A percentile compares a stretch with the other conserved stretches of the same genome.
These are phyloP conservation scores for Tromatobia lineatoria DNA, from an alignment of 2,888 invertebrate genomes.

Conservation along the genomic window DNA sequence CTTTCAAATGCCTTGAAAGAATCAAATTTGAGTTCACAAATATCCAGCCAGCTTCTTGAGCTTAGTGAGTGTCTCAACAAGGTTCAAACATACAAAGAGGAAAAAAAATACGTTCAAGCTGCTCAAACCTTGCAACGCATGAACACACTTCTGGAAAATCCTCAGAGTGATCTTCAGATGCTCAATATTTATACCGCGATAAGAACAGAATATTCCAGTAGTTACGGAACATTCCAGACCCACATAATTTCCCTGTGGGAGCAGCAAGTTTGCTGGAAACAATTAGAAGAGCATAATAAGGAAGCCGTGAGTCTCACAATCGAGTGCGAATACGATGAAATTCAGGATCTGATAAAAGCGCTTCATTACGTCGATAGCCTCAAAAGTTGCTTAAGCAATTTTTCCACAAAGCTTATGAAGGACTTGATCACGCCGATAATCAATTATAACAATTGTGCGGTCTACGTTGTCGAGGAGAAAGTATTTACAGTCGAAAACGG, in stretches of 20 bases:
- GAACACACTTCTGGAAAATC: constrained; percentile 83
- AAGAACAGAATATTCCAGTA: constrained; percentile 85
- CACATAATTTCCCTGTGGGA: constrained; percentile 86
- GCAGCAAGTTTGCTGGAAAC: constrained; percentile 85
- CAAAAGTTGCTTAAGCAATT: constrained; percentile 86
- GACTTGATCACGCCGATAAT: constrained; percentile 88
- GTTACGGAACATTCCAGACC: constrained; percentile 85
- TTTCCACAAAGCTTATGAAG: constrained; percentile 88
- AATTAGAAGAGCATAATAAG: constrained; percentile 73
- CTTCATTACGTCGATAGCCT: constrained; percentile 85
- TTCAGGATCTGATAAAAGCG: constrained; percentile 84
- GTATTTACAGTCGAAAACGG: constrained; percentile 85
- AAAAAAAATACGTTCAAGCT: constrained; percentile 84
- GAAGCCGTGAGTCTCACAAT: constrained; percentile 69
- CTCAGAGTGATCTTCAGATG: constrained; percentile 86
- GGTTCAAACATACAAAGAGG: constrained; percentile 80
- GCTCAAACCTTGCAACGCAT: constrained; percentile 87
- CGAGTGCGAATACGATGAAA: constrained; percentile 74
- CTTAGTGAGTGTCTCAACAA: constrained; percentile 83
- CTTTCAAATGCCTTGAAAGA: constrained; percentile 87
- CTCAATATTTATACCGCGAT: constrained; percentile 87
- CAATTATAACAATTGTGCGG: constrained; percentile 84
- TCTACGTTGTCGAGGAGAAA: constrained; percentile 84
- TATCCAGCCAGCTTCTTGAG: constrained; percentile 85
- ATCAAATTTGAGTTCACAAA: constrained; percentile 87